A percentile compares a stretch with the other conserved stretches of the same genome.
phyloP scores from a whole-genome alignment of 2,797 vertebrate species.

The Distichodus sexfasciatus region DNA sequence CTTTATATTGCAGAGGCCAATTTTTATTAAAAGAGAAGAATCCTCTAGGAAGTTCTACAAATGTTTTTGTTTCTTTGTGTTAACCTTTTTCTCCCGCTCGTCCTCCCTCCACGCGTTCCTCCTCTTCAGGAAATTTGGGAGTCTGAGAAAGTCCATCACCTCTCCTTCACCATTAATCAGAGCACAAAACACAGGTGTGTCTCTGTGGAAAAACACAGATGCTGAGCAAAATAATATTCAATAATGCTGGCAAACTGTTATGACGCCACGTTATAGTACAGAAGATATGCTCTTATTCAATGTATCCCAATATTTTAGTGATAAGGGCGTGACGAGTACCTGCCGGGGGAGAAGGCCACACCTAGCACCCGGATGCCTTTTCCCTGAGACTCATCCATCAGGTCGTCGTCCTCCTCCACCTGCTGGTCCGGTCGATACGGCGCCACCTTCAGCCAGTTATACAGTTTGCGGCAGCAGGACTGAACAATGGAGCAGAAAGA shows the following conservation, averaged over 20 bases:
- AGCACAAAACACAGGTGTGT: conserved; percentile 96
- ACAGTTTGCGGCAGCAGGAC: conserved; percentile 93
- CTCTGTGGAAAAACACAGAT: conserved; percentile 72
- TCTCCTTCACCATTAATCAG: conserved; percentile 96
- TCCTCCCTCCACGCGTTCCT: conserved; percentile 96
- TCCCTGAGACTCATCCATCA: conserved; percentile 95
- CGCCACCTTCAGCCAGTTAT: conserved; percentile 95
- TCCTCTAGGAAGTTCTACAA: background rate
- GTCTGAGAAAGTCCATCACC: conserved; percentile 93
- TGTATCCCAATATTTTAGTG: too few species aligned
- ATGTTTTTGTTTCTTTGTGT: background rate
- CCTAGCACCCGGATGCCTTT: conserved; percentile 95
- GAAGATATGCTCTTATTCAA: too few species aligned
- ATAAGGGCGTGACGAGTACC: conserved; percentile 77
- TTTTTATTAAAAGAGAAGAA: background rate
- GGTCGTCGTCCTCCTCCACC: conserved; percentile 95
- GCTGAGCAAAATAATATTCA: too few species aligned
- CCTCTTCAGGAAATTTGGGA: conserved; percentile 95
- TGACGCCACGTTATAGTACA: too few species aligned
- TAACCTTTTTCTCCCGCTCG: conserved; percentile 93
- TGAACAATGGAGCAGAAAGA: conserved; percentile 50
- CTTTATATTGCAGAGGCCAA: too few species aligned
- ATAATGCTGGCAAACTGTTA: too few species aligned
- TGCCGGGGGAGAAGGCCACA: conserved; percentile 90
- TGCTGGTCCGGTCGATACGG: conserved; percentile 96